A percentile compares a stretch with the other conserved stretches of the same genome.
These are phyloP conservation scores for Ophion ellenae DNA, from an alignment of 2,888 invertebrate species.

Conservation along the genomic window DNA sequence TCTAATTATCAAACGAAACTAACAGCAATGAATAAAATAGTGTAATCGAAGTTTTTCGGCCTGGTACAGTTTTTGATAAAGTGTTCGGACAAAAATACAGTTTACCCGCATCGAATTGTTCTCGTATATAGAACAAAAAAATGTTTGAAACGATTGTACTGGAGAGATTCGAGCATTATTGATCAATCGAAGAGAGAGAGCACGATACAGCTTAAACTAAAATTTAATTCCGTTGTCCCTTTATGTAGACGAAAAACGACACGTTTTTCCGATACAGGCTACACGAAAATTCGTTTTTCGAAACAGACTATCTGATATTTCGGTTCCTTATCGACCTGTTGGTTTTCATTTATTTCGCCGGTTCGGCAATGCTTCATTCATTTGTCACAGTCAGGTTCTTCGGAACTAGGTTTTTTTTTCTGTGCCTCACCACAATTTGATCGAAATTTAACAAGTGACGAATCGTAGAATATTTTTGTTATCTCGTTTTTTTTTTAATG, in stretches of 20 bases:
- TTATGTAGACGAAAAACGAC: slow-evolving; percentile 40
- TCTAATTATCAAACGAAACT: slow-evolving; percentile 14
- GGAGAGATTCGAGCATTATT: slow-evolving; percentile 27
- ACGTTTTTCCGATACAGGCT: slow-evolving; percentile 40
- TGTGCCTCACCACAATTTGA: slow-evolving; percentile 2
- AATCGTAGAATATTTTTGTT: slow-evolving; percentile 2
- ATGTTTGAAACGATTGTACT: not conserved
- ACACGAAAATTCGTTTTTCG: slow-evolving; percentile 32
- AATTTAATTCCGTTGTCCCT: slow-evolving; percentile 45
- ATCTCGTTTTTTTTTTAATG: not conserved
- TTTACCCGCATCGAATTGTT: not conserved
- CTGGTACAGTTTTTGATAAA: slow-evolving; percentile 42
- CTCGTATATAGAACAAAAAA: slow-evolving; percentile 12
- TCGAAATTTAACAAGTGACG: slow-evolving; percentile 24
- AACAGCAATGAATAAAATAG: slow-evolving; percentile 39
- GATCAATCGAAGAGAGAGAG: slow-evolving; percentile 3
- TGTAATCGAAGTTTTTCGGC: slow-evolving; percentile 33
- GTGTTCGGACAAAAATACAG: slow-evolving; percentile 41
- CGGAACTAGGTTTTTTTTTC: slow-evolving; percentile 20
- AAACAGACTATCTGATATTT: slow-evolving; percentile 27
- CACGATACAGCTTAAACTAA: slow-evolving; percentile 6
- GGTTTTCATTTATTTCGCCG: slow-evolving; percentile 38
- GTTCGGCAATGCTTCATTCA: slow-evolving; percentile 42
- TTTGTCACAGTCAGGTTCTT: slow-evolving; percentile 29
- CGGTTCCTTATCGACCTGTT: slow-evolving; percentile 5